Conservation (phyloP, 2,888 invertebrate genomes). For the Coenonympha arcania region DNA sequence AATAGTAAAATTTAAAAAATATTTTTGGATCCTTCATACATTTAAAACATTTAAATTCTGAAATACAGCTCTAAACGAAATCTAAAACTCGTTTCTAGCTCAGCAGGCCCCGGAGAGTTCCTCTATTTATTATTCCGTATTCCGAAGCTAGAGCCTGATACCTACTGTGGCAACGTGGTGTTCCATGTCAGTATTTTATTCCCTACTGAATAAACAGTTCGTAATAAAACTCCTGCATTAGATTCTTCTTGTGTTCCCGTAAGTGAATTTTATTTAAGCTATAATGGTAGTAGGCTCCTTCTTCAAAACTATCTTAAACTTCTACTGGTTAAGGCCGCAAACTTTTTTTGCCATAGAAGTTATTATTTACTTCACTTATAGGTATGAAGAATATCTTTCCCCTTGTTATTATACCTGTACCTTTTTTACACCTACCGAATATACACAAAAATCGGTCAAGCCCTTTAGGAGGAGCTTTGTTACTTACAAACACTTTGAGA, state of each 20-base stretch:
- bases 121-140: neutral
- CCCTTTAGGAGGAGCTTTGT: too few relatives aligned
- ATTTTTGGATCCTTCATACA: too few relatives aligned
- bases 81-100: neutral
- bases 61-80: too few relatives aligned
- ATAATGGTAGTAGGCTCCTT: neutral
- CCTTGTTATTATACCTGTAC: too few relatives aligned
- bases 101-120: neutral
- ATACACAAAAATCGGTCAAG: too few relatives aligned
- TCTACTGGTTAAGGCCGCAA: neutral
- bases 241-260: neutral
- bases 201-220: constrained; percentile 16
- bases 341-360: too few relatives aligned
- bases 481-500: too few relatives aligned
- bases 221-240: constrained; percentile 6
- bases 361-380: too few relatives aligned
- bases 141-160: neutral
- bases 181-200: constrained; percentile 10
- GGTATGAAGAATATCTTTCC: too few relatives aligned
- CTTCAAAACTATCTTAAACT: neutral
- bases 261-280: neutral
- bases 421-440: too few relatives aligned
- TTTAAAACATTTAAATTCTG: too few relatives aligned
- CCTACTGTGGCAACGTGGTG: constrained; percentile 1
- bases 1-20: neutral